Evolutionary conservation across 2,888 invertebrate genomes (phyloP).

Genomic region (Anthophora plumipes): DNA sequence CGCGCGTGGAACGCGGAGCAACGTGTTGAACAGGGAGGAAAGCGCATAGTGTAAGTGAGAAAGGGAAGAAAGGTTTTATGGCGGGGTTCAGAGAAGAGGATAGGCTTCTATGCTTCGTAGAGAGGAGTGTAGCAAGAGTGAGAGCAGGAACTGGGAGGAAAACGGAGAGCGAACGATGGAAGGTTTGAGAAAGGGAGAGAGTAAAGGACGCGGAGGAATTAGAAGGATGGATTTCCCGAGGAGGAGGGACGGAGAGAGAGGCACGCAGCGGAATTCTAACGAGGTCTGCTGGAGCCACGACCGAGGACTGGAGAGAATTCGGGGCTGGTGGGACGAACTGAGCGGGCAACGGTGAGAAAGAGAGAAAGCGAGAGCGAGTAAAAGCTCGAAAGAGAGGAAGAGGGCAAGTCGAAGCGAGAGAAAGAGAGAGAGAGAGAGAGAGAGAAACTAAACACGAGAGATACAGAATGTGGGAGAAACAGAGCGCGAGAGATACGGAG

Average conservation of each 20-base stretch:
- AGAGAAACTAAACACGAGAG: too few species aligned
- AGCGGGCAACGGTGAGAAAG: slow-evolving; percentile 5
- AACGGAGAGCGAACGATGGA: neutral
- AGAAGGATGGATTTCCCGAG: slow-evolving; percentile 41
- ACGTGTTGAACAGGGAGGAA: neutral
- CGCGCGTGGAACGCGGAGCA: neutral
- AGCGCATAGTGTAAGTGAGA: neutral
- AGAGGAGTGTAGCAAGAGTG: slow-evolving; percentile 11
- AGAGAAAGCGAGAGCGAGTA: slow-evolving; percentile 13
- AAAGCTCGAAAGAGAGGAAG: too few species aligned
- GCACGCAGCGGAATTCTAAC: slow-evolving; percentile 27
- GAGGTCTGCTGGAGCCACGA: slow-evolving; percentile 11
- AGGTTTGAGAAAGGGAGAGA: slow-evolving; percentile 30
- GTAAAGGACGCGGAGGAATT: slow-evolving; percentile 33
- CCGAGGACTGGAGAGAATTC: slow-evolving; percentile 20
- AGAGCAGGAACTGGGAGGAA: slow-evolving; percentile 15
- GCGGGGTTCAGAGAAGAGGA: slow-evolving; percentile 6
- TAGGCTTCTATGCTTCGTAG: too few species aligned
- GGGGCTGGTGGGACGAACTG: neutral
- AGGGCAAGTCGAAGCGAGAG: too few species aligned
- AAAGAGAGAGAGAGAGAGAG: too few species aligned
- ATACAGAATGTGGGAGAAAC: too few species aligned
- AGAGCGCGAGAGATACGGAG: too few species aligned
- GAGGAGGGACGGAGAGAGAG: slow-evolving; percentile 4
- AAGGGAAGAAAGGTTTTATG: neutral